Evolutionary conservation across 2,113 vertebrate species (phyloP), one percentile per base, ranked within the genome.

Genomic region (Poeciliopsis turrubarensis): DNA sequence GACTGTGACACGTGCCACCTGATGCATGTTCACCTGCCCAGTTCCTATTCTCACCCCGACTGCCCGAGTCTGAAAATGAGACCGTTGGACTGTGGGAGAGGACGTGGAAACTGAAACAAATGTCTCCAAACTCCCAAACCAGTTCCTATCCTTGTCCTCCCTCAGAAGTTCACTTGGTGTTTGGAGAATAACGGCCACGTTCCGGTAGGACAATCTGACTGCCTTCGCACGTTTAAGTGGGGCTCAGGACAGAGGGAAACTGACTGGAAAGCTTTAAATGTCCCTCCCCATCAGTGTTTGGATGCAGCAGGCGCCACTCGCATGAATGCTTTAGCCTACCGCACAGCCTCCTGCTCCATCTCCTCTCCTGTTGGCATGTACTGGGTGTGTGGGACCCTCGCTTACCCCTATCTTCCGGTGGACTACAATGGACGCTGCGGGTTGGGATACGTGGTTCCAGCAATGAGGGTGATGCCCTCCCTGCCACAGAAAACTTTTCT

Each of bases 1-100:
- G 87, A 89, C 77, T 89, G 89, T 4, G 85, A 87, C 70, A 89
- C 85, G 19, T 90, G 89, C 54, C 74, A 77, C 34, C 74, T 89
- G 25, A 70, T 90, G 69, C 87, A 87, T 12, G 44, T 89, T 22
- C 65, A 68, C 5, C 4, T 60, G 1, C 62, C 83, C 9, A 44
- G 44, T 17, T 68, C 83, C 3, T 85, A 83, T 26, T 78, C 83
- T 51, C 79, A 80, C 66, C 32, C 47, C 1, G 47, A 77, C 1
- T 89, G 89, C 15, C 27, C 60, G 15, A 19, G 2, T 0, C 1
- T 75, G 25, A 87, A 71, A 75, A 86, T 89, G 83, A 82, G 89
- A 32, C 77, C 83, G 1, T 68, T 90, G 0, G 34, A 73, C 4
- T 87, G 89, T 47, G 68, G 72, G 0, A 37, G 12, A 34, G 31